A percentile compares a stretch with the other conserved stretches of the same genome.
These are phyloP conservation scores for Helicoverpa armigera DNA, from an alignment of 1,140 invertebrate species.

Conservation along the genomic window DNA sequence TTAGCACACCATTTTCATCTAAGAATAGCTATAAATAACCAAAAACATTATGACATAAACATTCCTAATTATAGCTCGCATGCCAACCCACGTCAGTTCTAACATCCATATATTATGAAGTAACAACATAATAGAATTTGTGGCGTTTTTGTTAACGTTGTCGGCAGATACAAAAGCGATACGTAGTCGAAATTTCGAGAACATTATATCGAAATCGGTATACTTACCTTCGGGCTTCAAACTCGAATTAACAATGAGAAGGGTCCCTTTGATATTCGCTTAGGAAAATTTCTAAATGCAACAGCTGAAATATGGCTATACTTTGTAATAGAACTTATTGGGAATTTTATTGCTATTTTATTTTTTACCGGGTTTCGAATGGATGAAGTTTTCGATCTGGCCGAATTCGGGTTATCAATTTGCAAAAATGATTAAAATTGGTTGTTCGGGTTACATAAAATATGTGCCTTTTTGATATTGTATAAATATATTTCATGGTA, in stretches of 20 bases:
- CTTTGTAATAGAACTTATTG: too few species aligned
- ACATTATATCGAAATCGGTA: constrained; percentile 12
- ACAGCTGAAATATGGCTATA: neutral
- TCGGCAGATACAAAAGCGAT: neutral
- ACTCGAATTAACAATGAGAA: constrained; percentile 30
- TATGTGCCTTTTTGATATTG: too few species aligned
- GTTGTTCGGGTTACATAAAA: too few species aligned
- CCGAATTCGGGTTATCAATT: too few species aligned
- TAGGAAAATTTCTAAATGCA: neutral
- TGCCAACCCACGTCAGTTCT: constrained; percentile 5
- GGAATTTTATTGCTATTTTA: too few species aligned
- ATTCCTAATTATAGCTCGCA: constrained; percentile 2
- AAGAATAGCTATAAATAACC: neutral
- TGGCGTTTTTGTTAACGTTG: constrained; percentile 6
- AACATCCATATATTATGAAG: constrained; percentile 29
- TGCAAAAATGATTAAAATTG: too few species aligned
- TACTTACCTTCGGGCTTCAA: neutral
- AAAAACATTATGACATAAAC: neutral
- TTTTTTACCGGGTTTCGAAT: too few species aligned
- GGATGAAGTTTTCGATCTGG: too few species aligned
- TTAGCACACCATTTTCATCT: too few species aligned
- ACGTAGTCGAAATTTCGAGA: neutral
- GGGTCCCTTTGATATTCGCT: constrained; percentile 16
- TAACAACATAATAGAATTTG: constrained; percentile 25
- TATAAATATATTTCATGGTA: too few species aligned